Evolutionary conservation across 2,888 invertebrate genomes (phyloP), one percentile per base, ranked within the genome.

Genomic region (Rhabditoides inermis): DNA sequence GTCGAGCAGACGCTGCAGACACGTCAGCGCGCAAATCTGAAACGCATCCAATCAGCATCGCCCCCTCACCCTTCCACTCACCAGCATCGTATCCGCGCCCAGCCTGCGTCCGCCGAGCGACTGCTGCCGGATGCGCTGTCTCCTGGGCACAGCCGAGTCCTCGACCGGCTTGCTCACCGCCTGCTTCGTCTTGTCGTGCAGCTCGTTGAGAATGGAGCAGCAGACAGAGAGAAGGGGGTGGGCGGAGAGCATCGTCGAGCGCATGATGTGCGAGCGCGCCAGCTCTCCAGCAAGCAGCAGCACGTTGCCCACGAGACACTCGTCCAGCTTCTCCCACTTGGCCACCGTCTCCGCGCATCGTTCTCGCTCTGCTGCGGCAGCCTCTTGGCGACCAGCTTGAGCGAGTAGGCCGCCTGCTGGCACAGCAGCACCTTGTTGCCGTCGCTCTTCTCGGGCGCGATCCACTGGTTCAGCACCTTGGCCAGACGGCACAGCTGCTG

Each of bases 11-110:
- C 71, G 56, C 51, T 72, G 70, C 28, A 63, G 51, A 51, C 69
- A 70, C 1, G 72, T 70, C 35, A 72, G 55, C 0, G 72, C 60
- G 49, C 71, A 69, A 36, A 72, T 61, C 61, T 70, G 51, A 15
- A 68, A 54, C n/a, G 22, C 10, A n/a, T n/a, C n/a, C n/a, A n/a
- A n/a, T n/a, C n/a, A n/a, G n/a, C n/a, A n/a, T n/a, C n/a, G n/a
- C n/a, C n/a, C n/a, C n/a, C n/a, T n/a, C n/a, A n/a, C n/a, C n/a
- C n/a, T n/a, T n/a, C n/a, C n/a, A 50, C 56, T 45, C 28, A 66
- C 66, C 47, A 66, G 53, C 12, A 67, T 44, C 12, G 61, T 59
- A 28, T 67, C 64, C 36, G 49, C 51, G 39, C 67, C 64, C 30
- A 64, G 49, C 40, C 53, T 58, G 22, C 50, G 39, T 32, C 66